Evolutionary conservation across 1,140 invertebrate species (phyloP).

Genomic region (Drusus annulatus): DNA sequence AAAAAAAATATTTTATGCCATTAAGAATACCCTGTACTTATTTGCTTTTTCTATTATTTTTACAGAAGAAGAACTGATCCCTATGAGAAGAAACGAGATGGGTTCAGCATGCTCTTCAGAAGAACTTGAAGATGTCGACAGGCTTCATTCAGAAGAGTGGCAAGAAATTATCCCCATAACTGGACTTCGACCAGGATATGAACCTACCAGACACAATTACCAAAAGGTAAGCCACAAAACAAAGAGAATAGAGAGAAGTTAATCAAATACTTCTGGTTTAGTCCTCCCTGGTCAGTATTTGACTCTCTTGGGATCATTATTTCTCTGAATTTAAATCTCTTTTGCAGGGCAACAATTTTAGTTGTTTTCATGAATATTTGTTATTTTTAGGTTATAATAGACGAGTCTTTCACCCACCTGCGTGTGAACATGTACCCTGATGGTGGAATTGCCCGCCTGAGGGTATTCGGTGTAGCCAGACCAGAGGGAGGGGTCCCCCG

Average conservation of each 20-base stretch:
- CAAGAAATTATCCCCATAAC: slow-evolving; percentile 73
- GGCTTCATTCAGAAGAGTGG: slow-evolving; percentile 74
- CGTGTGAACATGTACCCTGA: slow-evolving; percentile 79
- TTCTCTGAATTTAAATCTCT: too few species aligned
- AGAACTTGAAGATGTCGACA: slow-evolving; percentile 67
- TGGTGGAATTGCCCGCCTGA: slow-evolving; percentile 77
- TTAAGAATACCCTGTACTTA: too few species aligned
- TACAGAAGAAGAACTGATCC: slow-evolving; percentile 71
- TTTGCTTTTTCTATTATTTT: slow-evolving; percentile 44
- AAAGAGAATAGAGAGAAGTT: too few species aligned
- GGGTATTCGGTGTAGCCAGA: slow-evolving; percentile 74
- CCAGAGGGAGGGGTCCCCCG: slow-evolving; percentile 63
- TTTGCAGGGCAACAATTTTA: too few species aligned
- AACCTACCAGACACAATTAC: slow-evolving; percentile 75
- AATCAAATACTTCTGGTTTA: too few species aligned
- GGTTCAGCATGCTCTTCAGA: slow-evolving; percentile 70
- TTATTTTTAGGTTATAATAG: slow-evolving; percentile 62
- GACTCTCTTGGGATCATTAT: too few species aligned
- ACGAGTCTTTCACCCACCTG: slow-evolving; percentile 73
- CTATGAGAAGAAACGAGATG: slow-evolving; percentile 64
- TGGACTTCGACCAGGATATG: slow-evolving; percentile 72
- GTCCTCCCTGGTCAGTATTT: too few species aligned
- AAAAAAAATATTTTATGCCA: too few species aligned
- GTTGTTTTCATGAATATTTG: too few species aligned
- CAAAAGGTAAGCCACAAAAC: slow-evolving; percentile 63